phyloP scores from a whole-genome alignment of 1,140 invertebrate genomes.

The Diorhabda sublineata region DNA sequence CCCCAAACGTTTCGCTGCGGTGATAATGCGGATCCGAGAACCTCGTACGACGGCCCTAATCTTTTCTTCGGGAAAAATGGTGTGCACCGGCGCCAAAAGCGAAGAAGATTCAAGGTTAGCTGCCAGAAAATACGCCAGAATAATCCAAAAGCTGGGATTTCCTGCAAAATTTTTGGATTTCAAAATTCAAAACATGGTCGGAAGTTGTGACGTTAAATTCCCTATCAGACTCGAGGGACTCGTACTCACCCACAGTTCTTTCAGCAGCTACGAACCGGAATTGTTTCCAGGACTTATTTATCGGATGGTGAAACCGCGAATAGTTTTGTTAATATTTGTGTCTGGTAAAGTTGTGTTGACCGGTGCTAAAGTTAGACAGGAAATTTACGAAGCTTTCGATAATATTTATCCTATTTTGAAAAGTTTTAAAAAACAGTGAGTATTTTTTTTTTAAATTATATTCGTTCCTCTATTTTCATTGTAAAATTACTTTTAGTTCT shows the following conservation, averaged over 20 bases:
- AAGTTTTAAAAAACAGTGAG: constrained; percentile 84
- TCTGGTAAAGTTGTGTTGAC: constrained; percentile 98
- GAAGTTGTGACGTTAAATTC: constrained; percentile 99
- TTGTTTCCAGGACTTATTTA: constrained; percentile 99
- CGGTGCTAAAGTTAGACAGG: constrained; percentile 94
- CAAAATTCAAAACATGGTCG: constrained; percentile 99
- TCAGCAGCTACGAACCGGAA: constrained; percentile 93
- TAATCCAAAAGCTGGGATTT: constrained; percentile 95
- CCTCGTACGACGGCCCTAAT: constrained; percentile 98
- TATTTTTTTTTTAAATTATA: too few relatives aligned
- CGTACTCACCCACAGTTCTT: constrained; percentile 94
- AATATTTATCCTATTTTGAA: constrained; percentile 99
- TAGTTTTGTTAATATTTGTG: constrained; percentile 98
- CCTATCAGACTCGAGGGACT: constrained; percentile 96
- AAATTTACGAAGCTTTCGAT: constrained; percentile 99
- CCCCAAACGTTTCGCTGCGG: constrained; percentile 99
- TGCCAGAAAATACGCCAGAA: constrained; percentile 97
- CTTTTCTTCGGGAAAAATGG: constrained; percentile 99
- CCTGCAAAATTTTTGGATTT: constrained; percentile 99
- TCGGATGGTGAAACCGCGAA: constrained; percentile 98
- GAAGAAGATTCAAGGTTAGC: constrained; percentile 96
- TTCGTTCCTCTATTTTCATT: too few relatives aligned
- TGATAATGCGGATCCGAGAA: constrained; percentile 99
- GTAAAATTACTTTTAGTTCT: too few relatives aligned
- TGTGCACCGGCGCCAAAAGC: constrained; percentile 99